Evolutionary conservation across 2,888 invertebrate genomes (phyloP), one percentile per base, ranked within the genome.

Genomic region (Oconnorella tubifera): DNA sequence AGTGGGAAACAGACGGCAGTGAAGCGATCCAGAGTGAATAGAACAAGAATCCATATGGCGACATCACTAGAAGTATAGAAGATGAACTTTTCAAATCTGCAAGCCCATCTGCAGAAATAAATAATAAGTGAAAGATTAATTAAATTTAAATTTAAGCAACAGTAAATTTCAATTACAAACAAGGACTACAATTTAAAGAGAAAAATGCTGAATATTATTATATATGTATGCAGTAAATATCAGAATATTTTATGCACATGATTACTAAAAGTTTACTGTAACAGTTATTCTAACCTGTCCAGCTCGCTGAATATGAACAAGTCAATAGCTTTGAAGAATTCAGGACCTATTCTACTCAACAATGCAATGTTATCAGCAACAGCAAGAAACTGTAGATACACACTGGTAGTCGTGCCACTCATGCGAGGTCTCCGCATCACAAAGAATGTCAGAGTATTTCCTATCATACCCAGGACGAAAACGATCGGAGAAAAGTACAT

Each of bases 11-110:
- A 74, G 1, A 79, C 77, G 14, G 71, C 75, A 14, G 78, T 57
- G 64, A 76, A 77, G n/a, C 79, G 67, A 62, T 79, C 78, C 2
- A 77, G 63, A 3, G 77, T 77, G 27, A 78, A 76, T 0, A 75
- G 72, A 2, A 78, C 77, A 3, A 78, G 64, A 10, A 76, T 71
- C 78, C 78, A 79, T 0, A 76, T 76, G 28, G 77, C 75, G 23
- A 74, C 70, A 48, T 77, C 78, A 28, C 76, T 65, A 0, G 72
- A 72, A 1, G 75, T 62, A 63, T 78, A 79, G 1, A 78, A 77
- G 1, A 76, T 53, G 59, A 77, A 77, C 14, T 73, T 75, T 64
- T 78, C 77, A 0, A 76, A 29, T 61, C 76, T 76, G 62, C 79
- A 79, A 1, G 65, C 53, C 63, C 63, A 63, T 28, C 63, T 63